Percentiles rank a stretch among this genome's conserved stretches.
These are phyloP conservation scores for Odontesthes bonariensis DNA, from an alignment of 2,113 vertebrate species.

Conservation along the genomic window DNA sequence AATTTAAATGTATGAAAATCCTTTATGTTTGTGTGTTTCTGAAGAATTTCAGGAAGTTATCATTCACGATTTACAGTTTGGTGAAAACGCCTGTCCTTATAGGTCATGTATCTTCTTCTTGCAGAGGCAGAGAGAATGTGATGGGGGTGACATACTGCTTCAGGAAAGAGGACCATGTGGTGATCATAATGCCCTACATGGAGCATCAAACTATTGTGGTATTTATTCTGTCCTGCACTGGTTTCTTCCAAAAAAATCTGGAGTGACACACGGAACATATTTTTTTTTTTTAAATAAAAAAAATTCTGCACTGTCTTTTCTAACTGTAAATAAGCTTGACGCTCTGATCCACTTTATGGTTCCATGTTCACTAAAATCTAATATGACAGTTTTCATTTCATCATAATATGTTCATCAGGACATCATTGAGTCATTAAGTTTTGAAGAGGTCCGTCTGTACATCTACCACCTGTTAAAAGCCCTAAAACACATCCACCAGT, in stretches of 20 bases:
- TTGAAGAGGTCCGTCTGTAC: conserved; percentile 94
- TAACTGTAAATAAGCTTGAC: background rate
- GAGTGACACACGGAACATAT: too few species aligned
- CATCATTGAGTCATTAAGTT: conserved; percentile 89
- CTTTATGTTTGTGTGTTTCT: conserved; percentile 7
- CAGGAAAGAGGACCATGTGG: conserved; percentile 94
- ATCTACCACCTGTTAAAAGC: conserved; percentile 94
- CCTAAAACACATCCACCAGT: conserved; percentile 92
- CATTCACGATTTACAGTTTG: too few species aligned
- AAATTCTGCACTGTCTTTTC: too few species aligned
- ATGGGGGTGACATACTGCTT: conserved; percentile 97
- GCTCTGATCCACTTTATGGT: background rate
- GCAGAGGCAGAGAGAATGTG: conserved; percentile 94
- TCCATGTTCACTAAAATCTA: background rate
- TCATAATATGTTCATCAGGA: conserved; percentile 83
- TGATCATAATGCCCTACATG: conserved; percentile 98
- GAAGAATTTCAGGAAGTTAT: background rate
- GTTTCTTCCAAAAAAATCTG: background rate
- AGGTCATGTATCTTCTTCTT: conserved; percentile 22
- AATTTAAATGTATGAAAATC: conserved; percentile 2
- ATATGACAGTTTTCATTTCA: background rate
- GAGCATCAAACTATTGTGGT: conserved; percentile 95
- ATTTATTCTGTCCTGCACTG: conserved; percentile 43
- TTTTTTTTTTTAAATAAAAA: too few species aligned
- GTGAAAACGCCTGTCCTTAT: too few species aligned